These are phyloP conservation scores for Lagocephalus sceleratus DNA, from an alignment of 2,797 vertebrate genomes.

Conservation along the genomic window DNA sequence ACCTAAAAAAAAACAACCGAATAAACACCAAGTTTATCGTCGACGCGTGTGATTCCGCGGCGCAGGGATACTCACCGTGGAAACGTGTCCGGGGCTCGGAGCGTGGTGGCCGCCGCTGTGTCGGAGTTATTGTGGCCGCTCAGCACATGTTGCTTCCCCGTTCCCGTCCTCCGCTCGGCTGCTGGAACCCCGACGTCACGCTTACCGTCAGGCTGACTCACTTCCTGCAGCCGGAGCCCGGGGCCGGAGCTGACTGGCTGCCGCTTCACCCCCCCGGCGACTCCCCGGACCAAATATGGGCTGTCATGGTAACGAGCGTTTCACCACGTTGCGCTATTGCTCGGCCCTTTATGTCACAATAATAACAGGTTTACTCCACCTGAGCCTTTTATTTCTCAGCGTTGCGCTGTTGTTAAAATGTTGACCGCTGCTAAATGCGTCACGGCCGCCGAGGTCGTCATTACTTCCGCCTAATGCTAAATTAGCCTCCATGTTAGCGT, in stretches of 20 bases:
- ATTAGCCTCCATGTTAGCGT: too few relatives aligned
- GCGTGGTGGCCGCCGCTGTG: conserved; percentile 24
- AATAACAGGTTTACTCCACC: neutral
- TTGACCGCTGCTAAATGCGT: too few relatives aligned
- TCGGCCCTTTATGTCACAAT: too few relatives aligned
- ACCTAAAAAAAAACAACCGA: too few relatives aligned
- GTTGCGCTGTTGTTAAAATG: too few relatives aligned
- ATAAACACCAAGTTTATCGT: too few relatives aligned
- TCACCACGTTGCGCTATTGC: neutral
- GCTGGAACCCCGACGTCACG: conserved; percentile 45
- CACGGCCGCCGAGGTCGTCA: too few relatives aligned
- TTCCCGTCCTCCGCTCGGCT: conserved; percentile 58
- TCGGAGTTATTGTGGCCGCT: conserved; percentile 41
- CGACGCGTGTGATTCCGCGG: too few relatives aligned
- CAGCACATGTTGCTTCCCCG: conserved; percentile 72
- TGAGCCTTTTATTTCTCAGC: too few relatives aligned
- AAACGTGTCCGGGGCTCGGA: conserved; percentile 1
- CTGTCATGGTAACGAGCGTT: conserved; percentile 23
- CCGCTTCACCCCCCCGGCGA: neutral
- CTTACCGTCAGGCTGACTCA: conserved; percentile 79
- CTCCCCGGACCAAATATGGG: conserved; percentile 64
- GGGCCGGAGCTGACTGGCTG: conserved; percentile 34
- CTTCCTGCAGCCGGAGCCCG: conserved; percentile 60
- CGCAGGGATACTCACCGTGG: conserved; percentile 33
- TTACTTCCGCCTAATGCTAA: too few relatives aligned